Evolutionary conservation across 2,797 vertebrate genomes (phyloP), one percentile per base, ranked within the genome.

Genomic region (Choloepus didactylus): DNA sequence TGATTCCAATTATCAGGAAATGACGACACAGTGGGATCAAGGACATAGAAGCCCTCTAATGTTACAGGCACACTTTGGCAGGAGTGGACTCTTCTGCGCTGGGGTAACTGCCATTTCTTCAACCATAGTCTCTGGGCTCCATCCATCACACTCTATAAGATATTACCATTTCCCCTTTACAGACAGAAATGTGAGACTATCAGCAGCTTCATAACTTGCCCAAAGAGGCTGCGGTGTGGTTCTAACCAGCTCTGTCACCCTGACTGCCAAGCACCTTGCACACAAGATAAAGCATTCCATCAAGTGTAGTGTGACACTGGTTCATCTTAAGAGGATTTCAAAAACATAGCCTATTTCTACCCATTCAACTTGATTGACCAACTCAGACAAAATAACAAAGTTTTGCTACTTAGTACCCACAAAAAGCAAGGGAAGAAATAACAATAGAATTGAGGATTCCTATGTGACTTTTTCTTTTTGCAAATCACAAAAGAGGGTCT

Each of bases 1-100:
- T 92, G 89, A 93, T 94, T 91, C 81, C 87, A 82, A 87, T 96
- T 91, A 96, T 88, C 69, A 86, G 95, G 93, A 96, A 96, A 96
- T 89, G 95, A 97, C 96, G 95, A 81, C 97, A 97, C 44, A 0
- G n/a, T 14, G 64, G 87, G 94, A 92, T 77, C 69, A 94, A 95
- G 94, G 95, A 91, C 95, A 66, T 38, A 60, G 86, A 85, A 95
- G 49, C 84, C 35, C 8, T n/a, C 60, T 25, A 38, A 82, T 12
- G 35, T 69, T 76, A 54, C 0, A 35, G 46, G 77, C 72, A 70
- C n/a, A 59, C 75, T 56, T 73, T 56, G n/a, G 62, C 76, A 89
- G 35, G 46, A 27, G 31, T 44, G 31, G 44, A 19, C 80, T 72
- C 16, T 3, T 19, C 54, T 56, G 29, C 46, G 60, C 49, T 25